Evolutionary conservation across 2,797 vertebrate genomes (phyloP), one percentile per base, ranked within the genome.

Genomic region (Eleutherodactylus coqui): DNA sequence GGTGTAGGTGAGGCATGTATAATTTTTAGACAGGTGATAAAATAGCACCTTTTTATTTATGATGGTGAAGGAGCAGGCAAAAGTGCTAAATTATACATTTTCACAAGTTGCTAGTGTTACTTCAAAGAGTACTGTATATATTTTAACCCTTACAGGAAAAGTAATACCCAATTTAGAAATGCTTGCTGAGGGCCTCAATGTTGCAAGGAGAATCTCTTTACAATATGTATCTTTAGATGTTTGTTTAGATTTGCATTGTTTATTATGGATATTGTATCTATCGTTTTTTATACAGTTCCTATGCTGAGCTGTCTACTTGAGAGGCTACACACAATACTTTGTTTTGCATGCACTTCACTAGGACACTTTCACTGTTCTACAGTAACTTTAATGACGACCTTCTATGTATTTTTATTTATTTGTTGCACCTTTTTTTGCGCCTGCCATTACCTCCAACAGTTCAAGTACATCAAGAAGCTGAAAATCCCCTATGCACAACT

Each of bases 71-170:
- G 34, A 77, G 11, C 49, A 70, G 32, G 19, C 47, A 38, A 82
- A 81, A 51, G 64, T 70, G 64, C 62, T 82, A 70, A 82, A 53
- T 82, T 38, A 82, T 82, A 53, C 21, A 38, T 82, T 70, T 53
- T 36, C 32, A 51, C 79, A 81, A 49, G 43, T 69, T 29, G 19
- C 5, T 51, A 16, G 29, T 69, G 29, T 51, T 45, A 24, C 24
- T n/a, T 69, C 7, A 24, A 81, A 53, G 34, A 19, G 67, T 4
- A 41, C 36, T n/a, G 43, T 36, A 24, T 51, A 13, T n/a, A 0
- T 36, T 38, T n/a, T 19, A 70, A 51, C 32, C 49, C 21, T 36
- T 67, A 3, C 34, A 3, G 11, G 1, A 8, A 51, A 36, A 17
- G 3, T 4, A 17, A 36, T 49, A 80, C 17, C 17, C 34, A 6